phyloP scores from a whole-genome alignment of 2,888 invertebrate species.

The Ryuthela nishihirai region DNA sequence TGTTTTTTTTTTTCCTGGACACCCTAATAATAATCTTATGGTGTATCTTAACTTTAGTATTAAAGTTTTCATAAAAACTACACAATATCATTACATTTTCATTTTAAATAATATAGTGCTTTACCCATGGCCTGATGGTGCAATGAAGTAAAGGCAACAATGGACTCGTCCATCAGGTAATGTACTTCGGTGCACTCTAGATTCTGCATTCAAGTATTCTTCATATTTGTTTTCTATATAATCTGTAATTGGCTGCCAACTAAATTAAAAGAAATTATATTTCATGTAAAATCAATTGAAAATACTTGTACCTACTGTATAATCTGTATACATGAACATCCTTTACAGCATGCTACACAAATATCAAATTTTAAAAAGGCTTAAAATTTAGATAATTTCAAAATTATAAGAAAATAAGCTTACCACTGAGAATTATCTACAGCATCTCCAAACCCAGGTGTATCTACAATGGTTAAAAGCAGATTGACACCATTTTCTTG shows the following conservation, averaged over 20 bases:
- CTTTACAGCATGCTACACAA: no score
- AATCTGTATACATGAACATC: no score
- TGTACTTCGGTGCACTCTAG: constrained; percentile 84
- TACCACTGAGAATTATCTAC: constrained; percentile 95
- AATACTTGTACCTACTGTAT: no score
- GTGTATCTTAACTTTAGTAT: not conserved
- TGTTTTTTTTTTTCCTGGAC: not conserved
- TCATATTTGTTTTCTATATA: constrained; percentile 95
- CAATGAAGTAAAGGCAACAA: constrained; percentile 96
- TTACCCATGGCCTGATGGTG: constrained; percentile 38
- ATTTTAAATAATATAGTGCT: not conserved
- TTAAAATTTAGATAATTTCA: not conserved
- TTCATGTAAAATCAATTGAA: no score
- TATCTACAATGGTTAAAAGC: constrained; percentile 93
- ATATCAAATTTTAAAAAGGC: not conserved
- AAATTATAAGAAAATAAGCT: not conserved
- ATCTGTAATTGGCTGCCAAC: constrained; percentile 94
- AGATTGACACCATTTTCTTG: constrained; percentile 98
- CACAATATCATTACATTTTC: not conserved
- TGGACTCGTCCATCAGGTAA: constrained; percentile 90
- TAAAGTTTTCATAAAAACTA: not conserved
- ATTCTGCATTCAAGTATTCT: constrained; percentile 95
- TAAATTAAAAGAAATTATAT: constrained; percentile 5
- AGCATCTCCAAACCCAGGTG: constrained; percentile 99
- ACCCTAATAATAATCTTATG: not conserved